Evolutionary conservation across 2,888 invertebrate genomes (phyloP), one percentile per base, ranked within the genome.

Genomic region (Cantharis nigra): DNA sequence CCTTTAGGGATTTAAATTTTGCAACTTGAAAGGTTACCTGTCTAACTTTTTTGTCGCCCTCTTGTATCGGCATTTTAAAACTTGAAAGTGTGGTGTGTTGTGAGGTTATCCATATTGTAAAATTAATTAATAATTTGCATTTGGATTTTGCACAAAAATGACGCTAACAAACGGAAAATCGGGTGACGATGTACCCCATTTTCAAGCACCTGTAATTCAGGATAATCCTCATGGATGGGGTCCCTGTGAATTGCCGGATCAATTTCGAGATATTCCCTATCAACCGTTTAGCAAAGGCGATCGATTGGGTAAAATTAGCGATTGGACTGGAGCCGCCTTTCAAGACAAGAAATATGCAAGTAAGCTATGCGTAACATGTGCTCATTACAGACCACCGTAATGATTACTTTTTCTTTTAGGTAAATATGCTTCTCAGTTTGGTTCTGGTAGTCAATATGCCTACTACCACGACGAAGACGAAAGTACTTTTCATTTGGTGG

Each of bases 401-500:
- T n/a, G n/a, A n/a, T 26, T n/a, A 67, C 28, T 78, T 71, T 79
- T 78, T 81, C 85, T 88, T 13, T 14, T 84, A 96, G 96, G 94
- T 86, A 97, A 97, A 88, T 98, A 97, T 87, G 94, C 95, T 67
- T 97, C 97, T 3, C 95, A 96, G 83, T 97, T 97, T 89, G 97
- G 97, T 76, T 96, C 97, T 82, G 98, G 97, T 67, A 97, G 95
- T 85, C 98, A 98, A 84, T 99, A 99, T 89, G 97, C 99, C 0
- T 99, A 99, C 88, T 98, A 96, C 87, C 99, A 99, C 85, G 99
- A 99, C 84, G 99, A 99, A 87, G 99, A 99, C 87, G 99, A 99
- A 88, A 96, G 96, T 82, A 96, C 97, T 71, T 99, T 99, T 92
- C 99, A 99, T 88, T 90, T 99, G 90, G 99, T 99, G 82, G 98